Evolutionary conservation across 2,888 invertebrate species (phyloP).

Genomic region (Conus canariensis): DNA sequence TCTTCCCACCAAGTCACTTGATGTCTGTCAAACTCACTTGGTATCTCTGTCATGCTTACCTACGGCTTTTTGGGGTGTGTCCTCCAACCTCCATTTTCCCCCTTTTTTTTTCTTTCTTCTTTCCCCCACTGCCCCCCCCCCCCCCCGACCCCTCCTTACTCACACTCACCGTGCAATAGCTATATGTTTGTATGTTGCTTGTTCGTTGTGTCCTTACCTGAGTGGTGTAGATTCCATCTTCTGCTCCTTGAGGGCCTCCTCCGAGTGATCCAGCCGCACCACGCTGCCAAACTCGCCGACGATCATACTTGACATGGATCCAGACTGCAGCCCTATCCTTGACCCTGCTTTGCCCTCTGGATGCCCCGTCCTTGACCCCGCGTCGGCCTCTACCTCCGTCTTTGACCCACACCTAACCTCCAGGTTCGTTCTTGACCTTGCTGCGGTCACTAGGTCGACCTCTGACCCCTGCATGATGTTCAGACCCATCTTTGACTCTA

Average conservation of each 20-base stretch:
- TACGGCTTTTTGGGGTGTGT: too few relatives aligned
- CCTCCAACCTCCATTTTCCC: too few relatives aligned
- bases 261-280: slow-evolving; percentile 10
- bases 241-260: not conserved
- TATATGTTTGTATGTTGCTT: too few relatives aligned
- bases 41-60: too few relatives aligned
- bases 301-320: not conserved
- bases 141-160: not conserved
- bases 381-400: not conserved
- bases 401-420: not conserved
- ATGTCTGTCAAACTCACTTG: too few relatives aligned
- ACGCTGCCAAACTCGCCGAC: not conserved
- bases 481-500: too few relatives aligned
- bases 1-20: too few relatives aligned
- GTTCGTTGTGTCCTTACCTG: not conserved
- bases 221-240: not conserved
- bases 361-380: too few relatives aligned
- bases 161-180: not conserved
- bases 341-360: not conserved
- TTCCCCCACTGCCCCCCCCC: not conserved
- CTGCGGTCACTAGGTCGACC: too few relatives aligned
- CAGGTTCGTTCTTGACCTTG: not conserved
- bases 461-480: too few relatives aligned
- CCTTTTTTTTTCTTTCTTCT: not conserved
- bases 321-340: not conserved